phyloP scores from a whole-genome alignment of 2,888 invertebrate species.

The Eledone cirrhosa region DNA sequence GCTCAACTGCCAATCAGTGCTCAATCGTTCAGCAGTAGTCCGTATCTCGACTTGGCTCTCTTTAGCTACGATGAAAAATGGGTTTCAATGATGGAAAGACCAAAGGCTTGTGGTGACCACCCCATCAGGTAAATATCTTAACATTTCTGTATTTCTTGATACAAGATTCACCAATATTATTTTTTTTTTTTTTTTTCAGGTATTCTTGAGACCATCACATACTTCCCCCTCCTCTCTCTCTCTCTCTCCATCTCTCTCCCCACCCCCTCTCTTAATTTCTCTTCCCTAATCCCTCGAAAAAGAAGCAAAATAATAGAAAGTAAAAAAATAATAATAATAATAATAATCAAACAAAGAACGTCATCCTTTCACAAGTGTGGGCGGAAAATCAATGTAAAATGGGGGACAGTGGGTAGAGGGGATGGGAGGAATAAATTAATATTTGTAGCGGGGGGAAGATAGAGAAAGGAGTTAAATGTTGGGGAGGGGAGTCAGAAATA shows the following conservation, averaged over 20 bases:
- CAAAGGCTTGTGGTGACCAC: slow-evolving; percentile 90
- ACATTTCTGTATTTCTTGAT: too few relatives aligned
- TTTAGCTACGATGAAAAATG: slow-evolving; percentile 96
- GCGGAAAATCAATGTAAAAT: too few relatives aligned
- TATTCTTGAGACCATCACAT: background rate
- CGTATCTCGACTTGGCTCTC: slow-evolving; percentile 88
- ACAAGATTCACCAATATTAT: background rate
- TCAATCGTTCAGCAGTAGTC: slow-evolving; percentile 91
- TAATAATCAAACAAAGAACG: too few relatives aligned
- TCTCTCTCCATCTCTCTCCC: background rate
- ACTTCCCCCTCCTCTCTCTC: background rate
- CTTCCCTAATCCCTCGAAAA: background rate
- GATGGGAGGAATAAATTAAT: too few relatives aligned
- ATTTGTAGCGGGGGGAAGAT: too few relatives aligned
- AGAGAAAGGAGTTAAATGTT: too few relatives aligned
- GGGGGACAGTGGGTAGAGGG: too few relatives aligned
- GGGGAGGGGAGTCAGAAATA: too few relatives aligned
- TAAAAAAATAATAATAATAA: too few relatives aligned
- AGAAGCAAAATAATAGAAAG: too few relatives aligned
- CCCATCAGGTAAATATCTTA: slow-evolving; percentile 78
- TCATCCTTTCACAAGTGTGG: too few relatives aligned
- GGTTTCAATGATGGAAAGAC: slow-evolving; percentile 94
- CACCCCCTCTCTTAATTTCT: background rate
- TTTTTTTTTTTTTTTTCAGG: background rate
- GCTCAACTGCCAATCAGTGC: slow-evolving; percentile 93